A percentile compares a stretch with the other conserved stretches of the same genome.
Conservation (phyloP, 2,888 invertebrate species). For the Fragum whitleyi region DNA sequence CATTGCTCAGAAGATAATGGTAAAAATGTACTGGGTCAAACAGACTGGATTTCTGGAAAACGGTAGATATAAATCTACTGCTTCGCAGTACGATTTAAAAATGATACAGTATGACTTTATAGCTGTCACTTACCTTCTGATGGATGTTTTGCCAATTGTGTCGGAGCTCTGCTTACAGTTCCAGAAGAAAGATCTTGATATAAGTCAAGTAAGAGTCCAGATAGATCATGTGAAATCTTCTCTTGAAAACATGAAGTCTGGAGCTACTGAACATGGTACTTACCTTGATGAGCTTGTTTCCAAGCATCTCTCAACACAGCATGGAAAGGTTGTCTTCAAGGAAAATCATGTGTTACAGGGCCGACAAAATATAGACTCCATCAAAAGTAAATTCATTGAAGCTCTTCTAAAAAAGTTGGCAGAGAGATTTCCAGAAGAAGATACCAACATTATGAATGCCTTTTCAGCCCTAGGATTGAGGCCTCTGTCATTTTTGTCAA, state of each 20-base stretch:
- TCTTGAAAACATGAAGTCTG: slow-evolving; percentile 16
- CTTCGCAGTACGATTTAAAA: too few relatives aligned
- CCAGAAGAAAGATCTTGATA: slow-evolving; percentile 27
- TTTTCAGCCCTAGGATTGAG: slow-evolving; percentile 34
- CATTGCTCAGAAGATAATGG: too few relatives aligned
- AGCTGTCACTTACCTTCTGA: too few relatives aligned
- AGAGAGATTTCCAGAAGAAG: slow-evolving; percentile 32
- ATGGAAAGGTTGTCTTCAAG: slow-evolving; percentile 35
- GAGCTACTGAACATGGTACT: slow-evolving; percentile 2
- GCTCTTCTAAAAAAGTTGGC: slow-evolving; percentile 25
- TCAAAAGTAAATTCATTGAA: slow-evolving; percentile 36
- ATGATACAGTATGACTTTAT: too few relatives aligned
- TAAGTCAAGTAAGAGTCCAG: slow-evolving; percentile 27
- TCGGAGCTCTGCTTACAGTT: slow-evolving; percentile 33
- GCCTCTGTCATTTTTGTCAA: slow-evolving; percentile 25
- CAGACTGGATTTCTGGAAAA: too few relatives aligned
- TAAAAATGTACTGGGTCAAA: too few relatives aligned
- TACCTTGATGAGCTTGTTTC: neutral
- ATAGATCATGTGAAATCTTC: slow-evolving; percentile 18
- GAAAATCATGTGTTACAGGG: slow-evolving; percentile 34
- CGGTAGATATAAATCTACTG: too few relatives aligned
- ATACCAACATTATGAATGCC: slow-evolving; percentile 37
- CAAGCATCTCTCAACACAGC: slow-evolving; percentile 1
- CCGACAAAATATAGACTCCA: slow-evolving; percentile 27
- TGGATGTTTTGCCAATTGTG: slow-evolving; percentile 33